These are phyloP conservation scores for Gymnothorax reevesii DNA, from an alignment of 2,797 vertebrate genomes.

Conservation along the genomic window DNA sequence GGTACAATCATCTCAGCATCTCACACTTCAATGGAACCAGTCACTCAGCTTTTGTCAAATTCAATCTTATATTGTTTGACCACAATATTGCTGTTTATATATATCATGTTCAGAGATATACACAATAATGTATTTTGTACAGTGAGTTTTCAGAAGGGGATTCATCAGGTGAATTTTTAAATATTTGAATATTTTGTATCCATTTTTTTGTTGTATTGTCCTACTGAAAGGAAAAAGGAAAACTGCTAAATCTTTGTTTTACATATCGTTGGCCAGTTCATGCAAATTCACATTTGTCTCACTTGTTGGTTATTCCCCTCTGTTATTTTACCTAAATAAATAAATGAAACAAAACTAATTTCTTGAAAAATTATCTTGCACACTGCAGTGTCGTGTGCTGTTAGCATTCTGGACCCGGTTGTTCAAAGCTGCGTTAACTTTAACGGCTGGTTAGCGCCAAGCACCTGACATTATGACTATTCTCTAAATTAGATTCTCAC, in stretches of 20 bases:
- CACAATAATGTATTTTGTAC: slow-evolving; percentile 42
- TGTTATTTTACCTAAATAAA: not conserved
- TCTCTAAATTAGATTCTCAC: too few species aligned
- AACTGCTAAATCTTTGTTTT: not conserved
- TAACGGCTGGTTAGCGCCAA: too few species aligned
- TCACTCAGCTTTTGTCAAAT: slow-evolving; percentile 19
- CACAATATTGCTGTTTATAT: slow-evolving; percentile 31
- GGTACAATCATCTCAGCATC: slow-evolving; percentile 1
- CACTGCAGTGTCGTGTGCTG: not conserved
- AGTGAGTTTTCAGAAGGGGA: slow-evolving; percentile 27
- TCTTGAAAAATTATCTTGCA: not conserved
- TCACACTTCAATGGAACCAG: slow-evolving; percentile 15
- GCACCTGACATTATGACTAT: too few species aligned
- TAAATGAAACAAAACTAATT: not conserved
- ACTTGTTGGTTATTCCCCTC: not conserved
- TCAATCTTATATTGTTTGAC: slow-evolving; percentile 24
- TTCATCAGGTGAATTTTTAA: slow-evolving; percentile 32
- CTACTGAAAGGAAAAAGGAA: slow-evolving; percentile 1
- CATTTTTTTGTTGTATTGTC: slow-evolving; percentile 24
- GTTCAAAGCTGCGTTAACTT: too few species aligned
- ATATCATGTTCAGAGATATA: slow-evolving; percentile 28
- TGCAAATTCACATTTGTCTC: slow-evolving; percentile 19
- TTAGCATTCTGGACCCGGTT: not conserved
- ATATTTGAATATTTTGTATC: slow-evolving; percentile 41
- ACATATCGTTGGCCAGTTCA: slow-evolving; percentile 3